Base-by-base conservation (phyloP, 2,797 vertebrate species). In the Myotis planiceps region DNA sequence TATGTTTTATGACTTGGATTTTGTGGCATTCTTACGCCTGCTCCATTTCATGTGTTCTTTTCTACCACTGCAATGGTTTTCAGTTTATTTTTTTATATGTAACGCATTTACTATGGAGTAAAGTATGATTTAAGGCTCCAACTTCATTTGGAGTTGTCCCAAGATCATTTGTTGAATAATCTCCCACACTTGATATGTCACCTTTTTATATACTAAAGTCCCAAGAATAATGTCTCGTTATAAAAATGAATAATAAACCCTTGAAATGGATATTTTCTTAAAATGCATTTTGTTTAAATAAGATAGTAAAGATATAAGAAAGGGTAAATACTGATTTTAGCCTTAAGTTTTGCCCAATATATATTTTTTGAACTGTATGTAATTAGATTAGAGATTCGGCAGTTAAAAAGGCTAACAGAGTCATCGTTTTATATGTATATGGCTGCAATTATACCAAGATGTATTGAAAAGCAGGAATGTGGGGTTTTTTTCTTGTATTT, bases 281-380 rank as follows among this genome's bases (percentile, higher is more conserved):
- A 96, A 79, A 78, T 87, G 49, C 9, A 82, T 74, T 80, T 87
- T 95, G 42, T 88, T 92, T 88, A 95, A 92, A 76, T 94, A 96
- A 83, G 65, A 65, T 83, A 79, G 27, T 91, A 65, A 88, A 89
- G 49, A 91, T 88, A 93, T 58, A 9, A 60, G 32, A 83, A 34
- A 0, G 23, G 58, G 5, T 94, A 91, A 78, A 92, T 90, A 42
- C 14, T 84, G 47, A 82, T 88, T 83, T 94, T 92, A 94, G n/a
- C 66, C 83, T 87, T 81, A 72, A 76, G 13, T 87, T 84, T 87
- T 88, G 9, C 9, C 34, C 18, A 39, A 0, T 68, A 49, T 60
- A 45, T 94, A 66, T 90, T 90, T 69, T 75, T 92, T 90, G 78
- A 95, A 81, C 90, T 78, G 5, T 78, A 23, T 80, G 10, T 89